Conservation (phyloP, 2,888 invertebrate species). For the Oscheius myriophilus region DNA sequence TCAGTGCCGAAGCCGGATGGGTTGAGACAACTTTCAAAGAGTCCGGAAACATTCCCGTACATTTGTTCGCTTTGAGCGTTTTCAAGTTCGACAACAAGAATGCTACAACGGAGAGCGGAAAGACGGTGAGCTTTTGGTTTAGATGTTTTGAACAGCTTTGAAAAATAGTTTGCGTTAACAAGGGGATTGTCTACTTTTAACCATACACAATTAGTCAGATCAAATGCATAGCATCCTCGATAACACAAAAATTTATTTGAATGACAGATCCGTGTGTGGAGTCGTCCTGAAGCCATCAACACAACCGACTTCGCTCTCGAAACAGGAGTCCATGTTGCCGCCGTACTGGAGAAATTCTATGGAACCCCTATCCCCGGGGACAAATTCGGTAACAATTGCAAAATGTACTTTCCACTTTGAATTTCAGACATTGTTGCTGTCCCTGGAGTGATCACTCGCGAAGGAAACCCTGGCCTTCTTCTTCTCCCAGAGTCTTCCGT, state of each 20-base stretch:
- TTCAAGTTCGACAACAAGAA: slow-evolving; percentile 79
- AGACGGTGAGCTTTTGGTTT: not conserved
- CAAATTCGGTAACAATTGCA: slow-evolving; percentile 79
- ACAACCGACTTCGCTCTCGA: slow-evolving; percentile 78
- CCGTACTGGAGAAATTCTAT: slow-evolving; percentile 81
- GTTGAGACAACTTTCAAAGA: slow-evolving; percentile 74
- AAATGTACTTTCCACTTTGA: not conserved
- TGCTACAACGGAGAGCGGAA: not conserved
- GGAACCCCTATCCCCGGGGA: slow-evolving; percentile 84
- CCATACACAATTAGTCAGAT: no score
- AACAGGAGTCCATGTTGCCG: slow-evolving; percentile 74
- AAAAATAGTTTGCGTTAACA: no score
- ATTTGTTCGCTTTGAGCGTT: slow-evolving; percentile 83
- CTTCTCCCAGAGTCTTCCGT: slow-evolving; percentile 77
- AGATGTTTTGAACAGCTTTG: no score
- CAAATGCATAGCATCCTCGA: no score
- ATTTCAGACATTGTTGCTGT: slow-evolving; percentile 81
- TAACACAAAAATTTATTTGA: no score
- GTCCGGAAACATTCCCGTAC: slow-evolving; percentile 83
- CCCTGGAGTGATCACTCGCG: slow-evolving; percentile 79
- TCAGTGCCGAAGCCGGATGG: slow-evolving; percentile 76
- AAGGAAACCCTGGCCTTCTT: slow-evolving; percentile 82
- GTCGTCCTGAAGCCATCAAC: slow-evolving; percentile 76
- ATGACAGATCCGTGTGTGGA: slow-evolving; percentile 73
- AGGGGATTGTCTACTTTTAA: no score